Conservation (phyloP, 2,113 vertebrate species). For the Thinocorus orbignyianus region DNA sequence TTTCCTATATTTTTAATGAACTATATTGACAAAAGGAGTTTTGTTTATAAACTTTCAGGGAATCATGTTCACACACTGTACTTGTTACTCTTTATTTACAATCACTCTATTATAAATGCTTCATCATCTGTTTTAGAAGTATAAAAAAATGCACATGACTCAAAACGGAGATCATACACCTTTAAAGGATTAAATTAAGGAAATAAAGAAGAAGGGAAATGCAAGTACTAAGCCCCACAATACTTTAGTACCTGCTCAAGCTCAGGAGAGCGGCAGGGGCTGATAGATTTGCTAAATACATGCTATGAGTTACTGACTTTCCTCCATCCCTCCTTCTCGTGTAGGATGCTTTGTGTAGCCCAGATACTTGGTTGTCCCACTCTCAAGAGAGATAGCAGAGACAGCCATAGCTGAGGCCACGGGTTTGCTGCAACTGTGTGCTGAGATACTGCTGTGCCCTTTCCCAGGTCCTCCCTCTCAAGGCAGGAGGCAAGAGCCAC, state of each 20-base stretch:
- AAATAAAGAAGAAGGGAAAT: not conserved
- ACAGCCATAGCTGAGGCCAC: not conserved
- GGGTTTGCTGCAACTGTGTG: rapidly evolving
- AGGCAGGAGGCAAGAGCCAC: too few relatives aligned
- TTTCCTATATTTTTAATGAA: not conserved
- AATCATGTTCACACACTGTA: not conserved
- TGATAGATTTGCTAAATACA: not conserved
- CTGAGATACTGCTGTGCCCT: not conserved
- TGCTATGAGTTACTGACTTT: not conserved
- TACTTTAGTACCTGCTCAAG: not conserved
- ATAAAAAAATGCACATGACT: not conserved
- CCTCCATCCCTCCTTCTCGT: not conserved
- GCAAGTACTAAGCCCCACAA: not conserved
- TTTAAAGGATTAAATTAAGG: not conserved
- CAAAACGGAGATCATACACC: not conserved
- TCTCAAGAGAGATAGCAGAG: not conserved
- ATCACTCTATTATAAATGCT: not conserved
- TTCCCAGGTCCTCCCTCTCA: not conserved
- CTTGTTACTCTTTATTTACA: not conserved
- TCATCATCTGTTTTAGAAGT: not conserved
- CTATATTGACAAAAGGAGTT: not conserved
- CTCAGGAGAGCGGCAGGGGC: not conserved
- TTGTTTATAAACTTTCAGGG: not conserved
- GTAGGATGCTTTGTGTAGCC: not conserved
- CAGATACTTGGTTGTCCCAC: not conserved